Evolutionary conservation across 2,113 vertebrate species (phyloP).

Genomic region (Scytalopus superciliaris): DNA sequence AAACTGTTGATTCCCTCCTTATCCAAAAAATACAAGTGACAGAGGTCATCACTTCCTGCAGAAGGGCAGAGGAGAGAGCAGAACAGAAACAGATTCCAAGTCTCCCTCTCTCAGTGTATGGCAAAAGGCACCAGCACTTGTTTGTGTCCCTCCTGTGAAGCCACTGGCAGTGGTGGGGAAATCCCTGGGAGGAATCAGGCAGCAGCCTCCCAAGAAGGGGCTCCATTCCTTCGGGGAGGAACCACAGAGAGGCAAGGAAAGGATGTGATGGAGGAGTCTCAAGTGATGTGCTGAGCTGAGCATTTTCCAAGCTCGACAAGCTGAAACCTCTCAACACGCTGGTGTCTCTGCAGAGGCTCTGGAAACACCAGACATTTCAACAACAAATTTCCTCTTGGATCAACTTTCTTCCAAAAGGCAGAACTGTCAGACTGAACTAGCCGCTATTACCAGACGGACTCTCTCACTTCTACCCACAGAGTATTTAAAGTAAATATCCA

Average conservation of each 20-base stretch:
- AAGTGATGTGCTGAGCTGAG: fast-evolving
- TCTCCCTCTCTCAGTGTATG: not conserved
- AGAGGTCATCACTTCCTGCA: not conserved
- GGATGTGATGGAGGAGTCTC: not conserved
- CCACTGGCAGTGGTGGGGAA: fast-evolving
- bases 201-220: not conserved
- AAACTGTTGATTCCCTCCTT: not conserved
- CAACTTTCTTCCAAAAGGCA: not conserved
- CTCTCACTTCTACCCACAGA: not conserved
- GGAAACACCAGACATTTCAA: not conserved
- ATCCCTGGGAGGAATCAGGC: not conserved
- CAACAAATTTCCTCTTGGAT: not conserved
- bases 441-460: not conserved
- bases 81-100: not conserved
- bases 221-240: not conserved
- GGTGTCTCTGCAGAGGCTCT: not conserved
- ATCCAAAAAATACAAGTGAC: not conserved
- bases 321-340: not conserved
- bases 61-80: not conserved
- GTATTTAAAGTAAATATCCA: not conserved
- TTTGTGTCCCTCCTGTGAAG: not conserved
- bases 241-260: not conserved
- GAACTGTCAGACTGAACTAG: not conserved
- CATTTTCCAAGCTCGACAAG: not conserved
- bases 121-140: fast-evolving